These are phyloP conservation scores for Drosophila sulfurigaster DNA, from an alignment of 1,140 invertebrate species.

Conservation along the genomic window DNA sequence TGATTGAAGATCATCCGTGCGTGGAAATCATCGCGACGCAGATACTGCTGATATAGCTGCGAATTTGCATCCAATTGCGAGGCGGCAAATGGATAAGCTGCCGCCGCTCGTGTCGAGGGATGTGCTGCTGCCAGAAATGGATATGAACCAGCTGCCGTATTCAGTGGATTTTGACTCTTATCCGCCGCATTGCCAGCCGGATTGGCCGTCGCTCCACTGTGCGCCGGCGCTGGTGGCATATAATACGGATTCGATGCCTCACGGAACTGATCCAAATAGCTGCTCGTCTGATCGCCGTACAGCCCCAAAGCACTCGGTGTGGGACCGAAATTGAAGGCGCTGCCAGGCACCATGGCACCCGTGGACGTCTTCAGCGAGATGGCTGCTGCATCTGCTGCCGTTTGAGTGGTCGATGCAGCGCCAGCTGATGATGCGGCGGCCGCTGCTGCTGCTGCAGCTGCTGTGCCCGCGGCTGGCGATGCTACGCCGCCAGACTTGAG, in stretches of 20 bases:
- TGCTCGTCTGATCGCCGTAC: conserved; percentile 86
- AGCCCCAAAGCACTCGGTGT: conserved; percentile 86
- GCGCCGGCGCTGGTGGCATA: conserved; percentile 86
- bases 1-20: conserved; percentile 87
- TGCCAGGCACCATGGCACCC: conserved; percentile 88
- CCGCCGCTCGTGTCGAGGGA: conserved; percentile 84
- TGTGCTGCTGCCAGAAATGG: conserved; percentile 84
- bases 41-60: conserved; percentile 89
- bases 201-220: conserved; percentile 84
- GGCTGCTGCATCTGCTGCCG: conserved; percentile 86
- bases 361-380: conserved; percentile 86
- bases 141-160: conserved; percentile 72
- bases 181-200: conserved; percentile 80
- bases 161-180: conserved; percentile 66
- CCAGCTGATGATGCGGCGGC: conserved; percentile 16
- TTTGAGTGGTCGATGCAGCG: conserved; percentile 43
- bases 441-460: conserved; percentile 29
- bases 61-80: conserved; percentile 86
- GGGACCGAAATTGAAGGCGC: conserved; percentile 90
- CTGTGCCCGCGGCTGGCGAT: conserved; percentile 47
- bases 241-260: conserved; percentile 86
- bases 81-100: conserved; percentile 86
- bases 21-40: conserved; percentile 88
- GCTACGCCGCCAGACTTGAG: conserved; percentile 82
- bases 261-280: conserved; percentile 88